phyloP scores from a whole-genome alignment of 2,113 vertebrate species.

The Fukomys damarensis region DNA sequence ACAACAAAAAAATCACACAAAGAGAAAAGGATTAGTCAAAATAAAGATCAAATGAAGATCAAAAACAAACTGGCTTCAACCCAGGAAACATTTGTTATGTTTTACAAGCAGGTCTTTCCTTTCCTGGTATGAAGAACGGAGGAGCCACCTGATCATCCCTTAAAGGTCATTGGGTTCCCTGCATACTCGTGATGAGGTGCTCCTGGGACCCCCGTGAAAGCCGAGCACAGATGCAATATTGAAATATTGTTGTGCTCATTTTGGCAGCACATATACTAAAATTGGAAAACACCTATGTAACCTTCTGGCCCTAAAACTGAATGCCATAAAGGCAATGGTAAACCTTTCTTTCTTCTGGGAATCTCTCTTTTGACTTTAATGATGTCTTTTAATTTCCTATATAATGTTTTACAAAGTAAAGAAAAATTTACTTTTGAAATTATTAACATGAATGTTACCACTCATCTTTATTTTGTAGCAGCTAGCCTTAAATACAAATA shows the following conservation, averaged over 20 bases:
- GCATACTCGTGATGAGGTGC: conserved; percentile 75
- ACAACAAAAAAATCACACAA: conserved; percentile 88
- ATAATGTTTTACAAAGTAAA: background rate
- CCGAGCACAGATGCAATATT: fast-evolving
- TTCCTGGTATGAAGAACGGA: conserved; percentile 84
- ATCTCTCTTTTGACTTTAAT: background rate
- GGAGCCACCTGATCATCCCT: conserved; percentile 86
- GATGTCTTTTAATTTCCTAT: background rate
- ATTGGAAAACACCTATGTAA: conserved; percentile 62
- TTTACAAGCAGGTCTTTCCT: conserved; percentile 87
- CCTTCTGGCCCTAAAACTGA: background rate
- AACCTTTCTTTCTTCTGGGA: conserved; percentile 18
- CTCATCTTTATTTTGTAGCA: background rate
- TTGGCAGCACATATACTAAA: no score
- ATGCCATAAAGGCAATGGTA: background rate
- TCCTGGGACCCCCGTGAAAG: conserved; percentile 66
- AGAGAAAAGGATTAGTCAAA: conserved; percentile 89
- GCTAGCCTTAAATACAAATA: background rate
- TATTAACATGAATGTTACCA: background rate
- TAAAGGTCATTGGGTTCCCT: conserved; percentile 83
- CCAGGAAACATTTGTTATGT: conserved; percentile 88
- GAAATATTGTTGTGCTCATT: no score
- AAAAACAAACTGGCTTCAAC: conserved; percentile 86
- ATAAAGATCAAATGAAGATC: conserved; percentile 89
- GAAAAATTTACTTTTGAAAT: conserved; percentile 5